Conservation (phyloP, 2,113 vertebrate species). For the Ceyx melanurus region DNA sequence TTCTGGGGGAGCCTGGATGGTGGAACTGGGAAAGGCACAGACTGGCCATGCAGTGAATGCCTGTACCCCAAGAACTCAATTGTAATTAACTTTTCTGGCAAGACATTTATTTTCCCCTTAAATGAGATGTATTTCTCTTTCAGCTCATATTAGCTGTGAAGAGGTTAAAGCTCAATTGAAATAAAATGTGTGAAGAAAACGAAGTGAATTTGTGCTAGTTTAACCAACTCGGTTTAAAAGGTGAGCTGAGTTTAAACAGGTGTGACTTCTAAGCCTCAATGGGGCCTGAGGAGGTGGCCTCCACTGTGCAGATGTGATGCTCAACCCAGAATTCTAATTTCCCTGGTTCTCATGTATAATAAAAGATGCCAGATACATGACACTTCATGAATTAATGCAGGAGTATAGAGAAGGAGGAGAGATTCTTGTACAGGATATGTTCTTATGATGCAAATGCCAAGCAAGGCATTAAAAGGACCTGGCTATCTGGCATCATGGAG, state of each 20-base stretch:
- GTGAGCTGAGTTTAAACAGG: background rate
- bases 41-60: background rate
- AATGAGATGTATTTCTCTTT: background rate
- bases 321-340: background rate
- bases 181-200: background rate
- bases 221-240: background rate
- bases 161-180: background rate
- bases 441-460: constrained; percentile 20
- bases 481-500: background rate
- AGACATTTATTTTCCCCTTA: background rate
- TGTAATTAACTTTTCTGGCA: background rate
- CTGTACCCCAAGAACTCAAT: background rate
- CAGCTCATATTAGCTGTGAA: background rate
- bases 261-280: background rate
- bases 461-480: background rate
- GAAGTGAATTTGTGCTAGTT: background rate
- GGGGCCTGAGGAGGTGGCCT: background rate
- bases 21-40: background rate
- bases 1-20: background rate
- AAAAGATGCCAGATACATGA: constrained; percentile 11
- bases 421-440: constrained; percentile 6
- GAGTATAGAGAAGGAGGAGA: background rate
- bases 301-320: background rate
- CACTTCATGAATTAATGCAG: constrained; percentile 65
- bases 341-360: constrained; percentile 31